A percentile compares a stretch with the other conserved stretches of the same genome.
Evolutionary conservation across 2,888 invertebrate genomes (phyloP).

Genomic region (Hymenopus coronatus): DNA sequence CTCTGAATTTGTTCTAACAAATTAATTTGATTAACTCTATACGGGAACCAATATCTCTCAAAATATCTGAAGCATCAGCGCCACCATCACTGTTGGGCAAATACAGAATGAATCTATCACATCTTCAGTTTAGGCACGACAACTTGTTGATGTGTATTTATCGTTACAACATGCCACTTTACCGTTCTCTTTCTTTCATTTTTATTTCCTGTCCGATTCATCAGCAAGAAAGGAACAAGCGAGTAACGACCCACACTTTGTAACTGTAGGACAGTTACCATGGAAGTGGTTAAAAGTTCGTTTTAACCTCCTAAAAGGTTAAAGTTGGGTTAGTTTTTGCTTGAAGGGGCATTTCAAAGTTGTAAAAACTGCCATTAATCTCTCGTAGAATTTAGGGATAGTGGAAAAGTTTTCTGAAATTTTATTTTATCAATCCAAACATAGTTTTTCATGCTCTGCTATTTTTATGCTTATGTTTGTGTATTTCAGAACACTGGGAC

Average conservation of each 20-base stretch:
- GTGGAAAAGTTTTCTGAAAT: too few species aligned
- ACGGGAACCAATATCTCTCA: not conserved
- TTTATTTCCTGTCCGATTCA: not conserved
- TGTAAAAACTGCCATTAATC: too few species aligned
- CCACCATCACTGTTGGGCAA: not conserved
- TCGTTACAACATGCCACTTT: not conserved
- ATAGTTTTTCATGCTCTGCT: too few species aligned
- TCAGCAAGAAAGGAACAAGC: not conserved
- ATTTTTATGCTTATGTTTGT: too few species aligned
- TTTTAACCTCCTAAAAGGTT: not conserved
- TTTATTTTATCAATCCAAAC: too few species aligned
- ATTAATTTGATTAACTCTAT: too few species aligned
- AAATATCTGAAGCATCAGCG: not conserved
- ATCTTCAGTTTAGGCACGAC: not conserved
- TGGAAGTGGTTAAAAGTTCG: not conserved
- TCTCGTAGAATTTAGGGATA: too few species aligned
- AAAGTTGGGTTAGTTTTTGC: too few species aligned
- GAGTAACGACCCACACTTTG: not conserved
- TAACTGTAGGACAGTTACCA: not conserved
- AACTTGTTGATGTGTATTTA: not conserved
- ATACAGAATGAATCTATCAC: not conserved
- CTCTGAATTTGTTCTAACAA: too few species aligned
- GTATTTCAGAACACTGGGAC: too few species aligned
- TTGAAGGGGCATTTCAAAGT: too few species aligned
- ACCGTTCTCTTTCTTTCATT: not conserved